These are phyloP conservation scores for Leptodactylus fuscus DNA, from an alignment of 2,113 vertebrate genomes.

Conservation along the genomic window DNA sequence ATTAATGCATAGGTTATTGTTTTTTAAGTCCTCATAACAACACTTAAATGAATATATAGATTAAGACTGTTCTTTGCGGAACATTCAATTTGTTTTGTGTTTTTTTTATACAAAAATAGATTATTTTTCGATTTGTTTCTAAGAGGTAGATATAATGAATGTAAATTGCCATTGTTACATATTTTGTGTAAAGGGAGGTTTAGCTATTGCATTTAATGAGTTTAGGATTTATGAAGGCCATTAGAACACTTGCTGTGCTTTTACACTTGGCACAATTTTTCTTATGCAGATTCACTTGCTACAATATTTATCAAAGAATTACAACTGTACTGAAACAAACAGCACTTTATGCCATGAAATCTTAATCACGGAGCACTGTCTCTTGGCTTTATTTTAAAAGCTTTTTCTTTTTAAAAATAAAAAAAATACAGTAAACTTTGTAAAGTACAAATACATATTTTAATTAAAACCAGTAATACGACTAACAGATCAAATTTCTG, in stretches of 20 bases:
- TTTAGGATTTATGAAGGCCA: conserved; percentile 57
- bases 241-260: conserved; percentile 56
- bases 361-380: conserved; percentile 29
- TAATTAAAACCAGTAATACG: too few relatives aligned
- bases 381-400: not conserved
- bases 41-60: conserved; percentile 38
- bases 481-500: too few relatives aligned
- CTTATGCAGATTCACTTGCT: conserved; percentile 54
- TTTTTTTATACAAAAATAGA: conserved; percentile 19
- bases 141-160: conserved; percentile 46
- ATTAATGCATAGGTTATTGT: not conserved
- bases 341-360: conserved; percentile 24
- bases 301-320: conserved; percentile 61
- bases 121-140: conserved; percentile 37
- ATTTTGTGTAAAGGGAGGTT: conserved; percentile 53
- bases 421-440: not conserved
- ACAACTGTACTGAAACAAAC: conserved; percentile 41
- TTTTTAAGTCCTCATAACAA: not conserved
- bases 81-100: not conserved
- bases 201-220: conserved; percentile 56
- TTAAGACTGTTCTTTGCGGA: conserved; percentile 4
- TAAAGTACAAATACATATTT: not conserved
- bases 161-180: conserved; percentile 43
- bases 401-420: too few relatives aligned
- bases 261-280: conserved; percentile 58